Evolutionary conservation across 2,113 vertebrate species (phyloP).

Genomic region (Eulacestoma nigropectus): DNA sequence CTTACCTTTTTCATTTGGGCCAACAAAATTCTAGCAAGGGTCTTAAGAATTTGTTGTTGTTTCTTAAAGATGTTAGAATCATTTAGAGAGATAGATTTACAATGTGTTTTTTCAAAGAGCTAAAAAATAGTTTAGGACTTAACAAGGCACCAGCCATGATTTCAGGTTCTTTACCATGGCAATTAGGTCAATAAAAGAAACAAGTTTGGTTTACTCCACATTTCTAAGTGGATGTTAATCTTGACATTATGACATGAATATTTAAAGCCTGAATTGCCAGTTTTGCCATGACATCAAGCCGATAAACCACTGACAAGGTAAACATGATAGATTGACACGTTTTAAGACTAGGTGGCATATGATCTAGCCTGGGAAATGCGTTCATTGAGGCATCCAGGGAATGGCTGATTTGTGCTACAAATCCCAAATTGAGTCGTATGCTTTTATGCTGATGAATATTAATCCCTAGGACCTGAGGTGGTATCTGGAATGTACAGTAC

Average conservation of each 20-base stretch:
- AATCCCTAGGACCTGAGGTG: neutral
- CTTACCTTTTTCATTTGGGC: neutral
- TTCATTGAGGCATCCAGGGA: neutral
- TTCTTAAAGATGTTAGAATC: neutral
- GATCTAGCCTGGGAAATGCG: neutral
- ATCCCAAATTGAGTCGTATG: neutral
- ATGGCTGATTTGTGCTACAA: neutral
- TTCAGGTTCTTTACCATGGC: neutral
- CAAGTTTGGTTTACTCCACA: neutral
- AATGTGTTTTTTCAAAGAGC: neutral
- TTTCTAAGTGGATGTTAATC: neutral
- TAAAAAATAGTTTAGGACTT: neutral
- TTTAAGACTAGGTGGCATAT: neutral
- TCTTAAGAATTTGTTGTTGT: neutral
- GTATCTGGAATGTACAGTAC: conserved; percentile 12
- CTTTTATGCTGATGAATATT: neutral
- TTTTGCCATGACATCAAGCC: neutral
- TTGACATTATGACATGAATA: neutral
- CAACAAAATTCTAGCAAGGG: neutral
- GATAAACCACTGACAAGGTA: neutral
- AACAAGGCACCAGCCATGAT: neutral
- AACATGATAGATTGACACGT: neutral
- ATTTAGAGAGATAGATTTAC: neutral
- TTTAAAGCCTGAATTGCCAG: neutral
- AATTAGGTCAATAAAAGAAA: neutral